A percentile compares a stretch with the other conserved stretches of the same genome.
Conservation (phyloP, 1,140 invertebrate species). For the Lethrus apterus region DNA sequence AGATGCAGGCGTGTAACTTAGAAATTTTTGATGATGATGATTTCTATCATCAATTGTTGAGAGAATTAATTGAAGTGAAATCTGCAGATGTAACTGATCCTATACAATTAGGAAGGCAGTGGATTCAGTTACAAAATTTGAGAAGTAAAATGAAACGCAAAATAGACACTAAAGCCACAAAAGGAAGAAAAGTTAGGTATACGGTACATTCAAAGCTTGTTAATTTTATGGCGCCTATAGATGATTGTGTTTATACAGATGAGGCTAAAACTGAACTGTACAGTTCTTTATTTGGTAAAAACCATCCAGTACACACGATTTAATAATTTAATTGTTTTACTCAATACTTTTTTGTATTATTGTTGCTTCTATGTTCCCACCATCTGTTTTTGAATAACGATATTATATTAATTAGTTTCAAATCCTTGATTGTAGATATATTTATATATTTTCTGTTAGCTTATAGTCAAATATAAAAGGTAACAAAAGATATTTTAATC, state of each 20-base stretch:
- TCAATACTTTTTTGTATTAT: no score
- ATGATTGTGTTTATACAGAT: constrained; percentile 62
- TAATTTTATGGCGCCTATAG: constrained; percentile 87
- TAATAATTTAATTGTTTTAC: no score
- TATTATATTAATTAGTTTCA: no score
- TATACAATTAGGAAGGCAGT: constrained; percentile 71
- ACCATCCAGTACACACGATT: constrained; percentile 1
- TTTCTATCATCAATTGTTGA: constrained; percentile 89
- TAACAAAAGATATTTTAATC: no score
- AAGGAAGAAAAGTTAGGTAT: constrained; percentile 86
- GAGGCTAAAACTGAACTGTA: constrained; percentile 74
- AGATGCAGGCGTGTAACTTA: constrained; percentile 47
- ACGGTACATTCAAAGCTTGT: constrained; percentile 84
- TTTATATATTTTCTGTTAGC: no score
- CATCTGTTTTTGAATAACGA: no score
- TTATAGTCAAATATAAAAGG: no score
- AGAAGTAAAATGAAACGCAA: constrained; percentile 83
- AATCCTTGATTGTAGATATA: no score
- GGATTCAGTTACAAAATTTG: constrained; percentile 85
- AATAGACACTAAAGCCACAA: constrained; percentile 85
- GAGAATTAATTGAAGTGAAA: constrained; percentile 89
- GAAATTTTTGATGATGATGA: constrained; percentile 97
- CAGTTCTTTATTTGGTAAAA: constrained; percentile 75
- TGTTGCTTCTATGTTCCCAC: no score
- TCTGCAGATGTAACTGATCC: constrained; percentile 75